Evolutionary conservation across 2,888 invertebrate genomes (phyloP).

Genomic region (Synanthedon tipuliformis): DNA sequence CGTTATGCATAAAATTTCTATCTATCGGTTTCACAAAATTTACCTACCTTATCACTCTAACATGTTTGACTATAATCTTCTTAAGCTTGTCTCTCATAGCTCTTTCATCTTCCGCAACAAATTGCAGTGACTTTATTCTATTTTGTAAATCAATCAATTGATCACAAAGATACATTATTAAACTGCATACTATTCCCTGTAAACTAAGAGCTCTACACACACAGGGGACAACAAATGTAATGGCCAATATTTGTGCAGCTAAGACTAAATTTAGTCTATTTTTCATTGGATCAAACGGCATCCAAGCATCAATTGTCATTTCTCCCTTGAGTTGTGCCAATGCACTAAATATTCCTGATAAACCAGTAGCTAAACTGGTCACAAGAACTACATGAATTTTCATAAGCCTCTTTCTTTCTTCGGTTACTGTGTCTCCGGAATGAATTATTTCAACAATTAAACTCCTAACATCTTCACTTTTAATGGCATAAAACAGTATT

Average conservation of each 20-base stretch:
- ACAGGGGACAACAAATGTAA: conserved; percentile 26
- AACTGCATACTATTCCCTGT: conserved; percentile 45
- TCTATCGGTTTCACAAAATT: not conserved
- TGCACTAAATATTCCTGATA: conserved; percentile 23
- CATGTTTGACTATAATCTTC: conserved; percentile 38
- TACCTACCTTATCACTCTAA: conserved; percentile 41
- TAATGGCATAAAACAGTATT: conserved; percentile 27
- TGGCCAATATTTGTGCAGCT: conserved; percentile 25
- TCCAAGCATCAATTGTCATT: conserved; percentile 42
- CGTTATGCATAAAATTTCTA: not conserved
- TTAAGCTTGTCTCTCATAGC: conserved; percentile 26
- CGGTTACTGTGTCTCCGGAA: conserved; percentile 35
- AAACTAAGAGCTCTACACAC: conserved; percentile 36
- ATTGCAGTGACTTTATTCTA: conserved; percentile 24
- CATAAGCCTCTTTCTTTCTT: conserved; percentile 31
- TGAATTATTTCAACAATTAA: conserved; percentile 33
- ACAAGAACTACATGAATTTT: conserved; percentile 20
- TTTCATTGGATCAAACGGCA: conserved; percentile 42
- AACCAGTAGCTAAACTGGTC: conserved; percentile 16
- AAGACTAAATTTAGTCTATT: conserved; percentile 25
- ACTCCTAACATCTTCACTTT: conserved; percentile 22
- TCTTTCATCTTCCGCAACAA: conserved; percentile 18
- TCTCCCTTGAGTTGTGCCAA: conserved; percentile 30
- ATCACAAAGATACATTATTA: conserved; percentile 48
- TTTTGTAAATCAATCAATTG: conserved; percentile 38